Base-by-base conservation (phyloP, 2,888 invertebrate species). In the Netelia virgata region DNA sequence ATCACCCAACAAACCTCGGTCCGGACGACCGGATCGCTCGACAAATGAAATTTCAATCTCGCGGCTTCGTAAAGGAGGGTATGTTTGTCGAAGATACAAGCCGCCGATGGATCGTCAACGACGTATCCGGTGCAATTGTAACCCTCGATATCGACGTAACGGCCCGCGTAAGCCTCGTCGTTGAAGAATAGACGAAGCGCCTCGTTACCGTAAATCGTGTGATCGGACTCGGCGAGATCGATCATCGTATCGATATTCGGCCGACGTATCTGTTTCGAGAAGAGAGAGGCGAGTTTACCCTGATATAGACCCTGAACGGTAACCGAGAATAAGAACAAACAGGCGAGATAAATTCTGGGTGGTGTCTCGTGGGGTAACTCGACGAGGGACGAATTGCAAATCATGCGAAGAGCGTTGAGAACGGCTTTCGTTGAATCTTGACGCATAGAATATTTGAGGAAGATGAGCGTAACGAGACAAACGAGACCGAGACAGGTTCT, bases 261-360 rank as follows among this genome's bases (percentile, higher is more conserved):
- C 28, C 23, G 50, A 3, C n/a, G 73, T 41, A 57, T 20, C 3
- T 14, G 43, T 18, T 28, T 66, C 3, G 80, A 9, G n/a, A 80
- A 23, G 36, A 73, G 57, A 47, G 66, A 43, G 6, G 80, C 53
- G 0, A 80, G 66, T 28, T 57, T 28, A n/a, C 80, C 80, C 50
- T 64, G 66, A 73, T 68, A 73, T 0, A 80, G 11, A 9, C 36
- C 80, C 50, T 72, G 57, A 36, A 80, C 50, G 1, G 73, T 59
- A 1, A 80, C 10, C 3, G 68, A 20, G 10, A 73, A 47, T 5
- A 41, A 14, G 9, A 80, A 80, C 2, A 73, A 8, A 11, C 47
- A 2, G 2, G n/a, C 47, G 10, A 79, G 18, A 18, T 66, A 79
- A 8, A 79, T 73, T 20, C 80, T 55, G 16, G 68, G 11, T 10